Evolutionary conservation across 2,113 vertebrate species (phyloP), one percentile per base, ranked within the genome.

Genomic region (Crotalus viridis): DNA sequence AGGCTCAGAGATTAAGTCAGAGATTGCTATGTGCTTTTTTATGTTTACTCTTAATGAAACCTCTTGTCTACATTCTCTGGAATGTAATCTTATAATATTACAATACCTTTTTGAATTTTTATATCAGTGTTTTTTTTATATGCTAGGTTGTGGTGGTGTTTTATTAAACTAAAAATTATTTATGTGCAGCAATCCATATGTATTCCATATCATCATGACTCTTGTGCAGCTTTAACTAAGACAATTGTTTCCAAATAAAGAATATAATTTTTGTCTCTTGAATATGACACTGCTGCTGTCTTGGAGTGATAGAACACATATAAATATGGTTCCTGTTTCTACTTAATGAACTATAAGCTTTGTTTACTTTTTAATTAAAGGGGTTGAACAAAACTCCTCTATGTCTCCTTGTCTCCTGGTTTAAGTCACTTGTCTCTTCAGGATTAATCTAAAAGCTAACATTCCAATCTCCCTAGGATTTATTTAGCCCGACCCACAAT

Each of bases 41-140:
- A 89, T 86, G 51, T 95, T 95, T 95, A 95, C 92, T 96, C 94
- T 93, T 94, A 93, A 94, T 59, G 94, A 94, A 93, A 94, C 90
- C 92, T 91, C 94, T 33, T 69, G 64, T 33, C 28, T 69, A 69
- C 13, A 15, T 69, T 69, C 5, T 69, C 64, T 69, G 64, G n/a
- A 15, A 69, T 17, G 28, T 69, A 69, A 69, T 95, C 94, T 96
- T 97, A 94, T 93, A 96, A 96, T 56, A 64, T 87, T 91, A 93
- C 87, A 0, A 5, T 93, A 81, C 46, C 93, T 93, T 95, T 91
- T 85, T 39, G 64, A 33, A 88, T 48, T 89, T 52, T 51, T 55
- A 74, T 92, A 81, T 81, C 33, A 43, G 51, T 54, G n/a, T 19
- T 93, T 86, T 87, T 74, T 87, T 90, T 43, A 24, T 90, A 57